Evolutionary conservation across 2,113 vertebrate genomes (phyloP), one percentile per base, ranked within the genome.

Genomic region (Corapipo altera): DNA sequence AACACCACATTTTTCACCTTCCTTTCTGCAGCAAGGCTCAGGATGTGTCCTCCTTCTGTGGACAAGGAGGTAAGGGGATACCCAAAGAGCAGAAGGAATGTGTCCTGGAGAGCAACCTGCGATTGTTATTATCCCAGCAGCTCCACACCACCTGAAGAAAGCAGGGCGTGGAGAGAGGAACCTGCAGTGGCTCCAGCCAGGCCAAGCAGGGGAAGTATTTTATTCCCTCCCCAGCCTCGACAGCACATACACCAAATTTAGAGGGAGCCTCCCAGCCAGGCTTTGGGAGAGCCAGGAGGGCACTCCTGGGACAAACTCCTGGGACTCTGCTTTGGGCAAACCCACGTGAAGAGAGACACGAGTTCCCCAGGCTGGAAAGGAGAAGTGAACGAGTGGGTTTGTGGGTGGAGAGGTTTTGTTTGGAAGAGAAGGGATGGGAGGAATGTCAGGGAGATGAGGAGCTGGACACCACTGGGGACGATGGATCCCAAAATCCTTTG

Each of bases 281-380:
- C 9, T 49, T 48, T 33, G 30, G 19, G n/a, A 91, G 62, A 91
- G 33, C 8, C 4, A 3, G 3, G 2, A 4, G 4, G 19, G 20
- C 1, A 0, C 43, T 55, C 9, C 4, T 1, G 30, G 37, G 51
- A 28, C 58, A 41, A 41, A 0, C 43, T 55, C 9, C 4, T 1
- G 30, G n/a, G 51, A 28, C 58, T 81, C 61, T 49, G 11, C 49
- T 92, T 28, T 4, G 2, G 21, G 62, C 18, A 76, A 41, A 67
- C 9, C 3, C 16, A 8, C 0, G 0, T 21, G 39, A 23, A 48
- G 21, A 61, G 33, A 54, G 27, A 4, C 39, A 46, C 0, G 3
- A 26, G 39, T 83, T 75, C 2, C 4, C 10, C 1, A 3, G 57
- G 12, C 8, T 44, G 35, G 15, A 84, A 55, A 39, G 28, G 17